phyloP scores from a whole-genome alignment of 1,140 invertebrate genomes.

The Formica exsecta region DNA sequence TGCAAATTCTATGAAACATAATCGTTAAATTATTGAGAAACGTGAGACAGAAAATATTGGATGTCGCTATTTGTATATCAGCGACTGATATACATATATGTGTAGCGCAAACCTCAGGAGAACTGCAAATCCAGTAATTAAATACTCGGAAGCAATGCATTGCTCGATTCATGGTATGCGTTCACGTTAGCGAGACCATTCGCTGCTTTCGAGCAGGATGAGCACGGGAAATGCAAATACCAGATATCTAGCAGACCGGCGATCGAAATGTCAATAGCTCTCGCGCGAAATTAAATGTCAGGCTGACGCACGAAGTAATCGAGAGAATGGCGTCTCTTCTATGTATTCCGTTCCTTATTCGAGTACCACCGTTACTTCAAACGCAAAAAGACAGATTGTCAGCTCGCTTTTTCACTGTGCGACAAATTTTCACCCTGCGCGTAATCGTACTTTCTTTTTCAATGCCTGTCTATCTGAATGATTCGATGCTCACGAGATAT shows the following conservation, averaged over 20 bases:
- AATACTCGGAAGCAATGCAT: conserved; percentile 75
- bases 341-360: conserved; percentile 48
- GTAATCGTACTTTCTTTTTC: conserved; percentile 26
- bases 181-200: conserved; percentile 65
- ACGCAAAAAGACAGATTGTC: conserved; percentile 59
- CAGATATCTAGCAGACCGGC: conserved; percentile 66
- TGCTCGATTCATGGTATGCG: conserved; percentile 66
- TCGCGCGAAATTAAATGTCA: conserved; percentile 76
- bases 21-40: conserved; percentile 21
- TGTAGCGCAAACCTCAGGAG: not conserved
- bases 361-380: conserved; percentile 53
- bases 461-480: not conserved
- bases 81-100: not conserved
- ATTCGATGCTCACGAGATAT: not conserved
- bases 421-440: conserved; percentile 42
- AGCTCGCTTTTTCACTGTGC: conserved; percentile 42
- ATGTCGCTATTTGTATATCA: not conserved
- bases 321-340: conserved; percentile 73
- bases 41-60: not conserved
- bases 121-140: conserved; percentile 69
- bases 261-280: conserved; percentile 77
- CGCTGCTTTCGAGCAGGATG: conserved; percentile 56
- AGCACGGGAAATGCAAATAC: conserved; percentile 74
- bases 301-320: conserved; percentile 74
- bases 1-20: not conserved